phyloP scores from a whole-genome alignment of 2,113 vertebrate genomes.

The Myocastor coypus region DNA sequence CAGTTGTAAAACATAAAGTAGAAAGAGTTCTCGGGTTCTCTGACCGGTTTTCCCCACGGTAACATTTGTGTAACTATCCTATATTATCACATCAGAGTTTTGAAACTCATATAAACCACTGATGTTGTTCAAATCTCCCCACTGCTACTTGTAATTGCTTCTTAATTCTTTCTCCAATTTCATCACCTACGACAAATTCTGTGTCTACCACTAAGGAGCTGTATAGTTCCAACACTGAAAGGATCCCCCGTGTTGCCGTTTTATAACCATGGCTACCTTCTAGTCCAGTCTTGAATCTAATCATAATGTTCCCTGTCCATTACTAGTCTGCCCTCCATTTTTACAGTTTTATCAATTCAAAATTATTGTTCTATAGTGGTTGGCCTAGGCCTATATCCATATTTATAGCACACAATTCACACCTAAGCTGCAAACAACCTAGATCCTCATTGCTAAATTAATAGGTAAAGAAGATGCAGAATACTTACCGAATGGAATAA shows the following conservation, averaged over 20 bases:
- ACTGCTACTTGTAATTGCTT: neutral
- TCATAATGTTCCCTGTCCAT: neutral
- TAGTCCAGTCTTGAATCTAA: neutral
- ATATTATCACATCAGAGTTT: neutral
- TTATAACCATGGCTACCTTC: neutral
- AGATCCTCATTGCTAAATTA: neutral
- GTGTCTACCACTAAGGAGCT: neutral
- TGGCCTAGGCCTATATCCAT: neutral
- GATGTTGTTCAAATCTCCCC: neutral
- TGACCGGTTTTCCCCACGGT: neutral
- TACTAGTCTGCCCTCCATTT: neutral
- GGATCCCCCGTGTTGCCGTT: neutral
- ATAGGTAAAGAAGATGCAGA: neutral
- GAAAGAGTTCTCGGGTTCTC: neutral
- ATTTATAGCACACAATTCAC: neutral
- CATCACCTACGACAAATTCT: no score
- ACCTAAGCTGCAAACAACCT: neutral
- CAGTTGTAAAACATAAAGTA: neutral
- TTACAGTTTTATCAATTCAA: neutral
- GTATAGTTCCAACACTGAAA: neutral
- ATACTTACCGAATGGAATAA: neutral
- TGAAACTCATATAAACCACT: neutral
- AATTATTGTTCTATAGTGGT: neutral
- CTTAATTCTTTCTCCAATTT: neutral
- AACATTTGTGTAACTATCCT: neutral